These are phyloP conservation scores for Pteropus rufus DNA, from an alignment of 2,797 vertebrate genomes.

Conservation along the genomic window DNA sequence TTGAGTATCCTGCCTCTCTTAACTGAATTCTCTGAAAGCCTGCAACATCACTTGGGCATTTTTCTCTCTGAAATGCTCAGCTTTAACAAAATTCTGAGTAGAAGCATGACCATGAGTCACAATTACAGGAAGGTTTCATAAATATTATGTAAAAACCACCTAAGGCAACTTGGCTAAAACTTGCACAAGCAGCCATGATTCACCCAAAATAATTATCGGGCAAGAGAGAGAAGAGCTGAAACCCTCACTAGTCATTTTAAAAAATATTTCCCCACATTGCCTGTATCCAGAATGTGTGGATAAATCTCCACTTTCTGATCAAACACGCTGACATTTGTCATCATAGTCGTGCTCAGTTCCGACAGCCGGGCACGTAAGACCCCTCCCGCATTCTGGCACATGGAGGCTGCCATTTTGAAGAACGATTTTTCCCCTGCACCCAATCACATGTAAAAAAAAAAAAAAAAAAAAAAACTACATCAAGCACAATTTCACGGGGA, in stretches of 20 bases:
- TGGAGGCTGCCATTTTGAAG: background rate
- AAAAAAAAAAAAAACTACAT: background rate
- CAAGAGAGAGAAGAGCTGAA: fast-evolving
- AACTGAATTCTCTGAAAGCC: constrained; percentile 56
- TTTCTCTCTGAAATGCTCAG: constrained; percentile 32
- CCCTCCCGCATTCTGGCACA: background rate
- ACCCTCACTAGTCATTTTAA: background rate
- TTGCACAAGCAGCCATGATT: background rate
- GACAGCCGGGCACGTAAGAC: fast-evolving
- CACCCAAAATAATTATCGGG: background rate
- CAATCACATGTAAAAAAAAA: background rate
- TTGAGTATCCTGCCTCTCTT: background rate
- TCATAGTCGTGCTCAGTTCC: fast-evolving
- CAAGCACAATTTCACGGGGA: background rate
- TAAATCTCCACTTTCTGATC: background rate
- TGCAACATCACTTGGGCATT: background rate
- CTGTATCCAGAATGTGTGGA: background rate
- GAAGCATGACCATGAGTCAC: constrained; percentile 67
- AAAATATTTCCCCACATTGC: fast-evolving
- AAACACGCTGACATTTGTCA: background rate
- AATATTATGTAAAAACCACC: constrained; percentile 62
- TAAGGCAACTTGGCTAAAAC: background rate
- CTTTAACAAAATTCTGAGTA: constrained; percentile 59
- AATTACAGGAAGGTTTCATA: constrained; percentile 61
- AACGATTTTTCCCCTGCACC: background rate